Evolutionary conservation across 2,797 vertebrate genomes (phyloP), one percentile per base, ranked within the genome.

Genomic region (Podarcis siculus): DNA sequence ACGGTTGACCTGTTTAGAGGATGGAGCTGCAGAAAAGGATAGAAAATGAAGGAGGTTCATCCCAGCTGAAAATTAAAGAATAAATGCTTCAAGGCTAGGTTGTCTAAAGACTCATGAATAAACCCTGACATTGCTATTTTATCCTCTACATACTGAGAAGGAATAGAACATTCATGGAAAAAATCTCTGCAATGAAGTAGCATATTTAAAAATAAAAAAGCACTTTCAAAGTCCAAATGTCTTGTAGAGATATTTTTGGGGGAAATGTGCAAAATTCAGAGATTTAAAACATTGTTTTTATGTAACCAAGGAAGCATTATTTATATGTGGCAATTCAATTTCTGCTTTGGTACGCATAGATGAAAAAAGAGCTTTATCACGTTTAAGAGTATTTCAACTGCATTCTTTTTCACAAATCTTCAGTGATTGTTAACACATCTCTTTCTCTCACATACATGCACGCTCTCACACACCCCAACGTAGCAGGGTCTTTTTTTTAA

Each of bases 41-140:
- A 37, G 19, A 67, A 86, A 88, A 87, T 81, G 67, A 0, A 83
- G 37, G 32, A 76, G 35, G 39, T 10, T 67, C 4, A 8, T 78
- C 27, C 3, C 8, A 83, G 61, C 23, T 90, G 66, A 72, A 90
- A 8, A 45, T 42, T 45, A 82, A 72, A 72, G 79, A 82, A 86
- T 64, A 88, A 88, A 37, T 2, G 82, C 86, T 78, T 79, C 78
- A 87, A 83, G 71, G 81, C 4, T 61, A 77, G 1, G 45, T 79
- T 75, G 87, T 73, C 78, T 86, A 55, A 90, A 81, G 49, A 81
- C 23, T 91, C 86, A 73, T 58, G 35, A 25, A 92, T n/a, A 84
- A 73, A 89, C 30, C 13, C 8, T 80, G 42, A 80, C 10, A 15
- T 5, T 75, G 5, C 61, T 86, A 32, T 64, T 77, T 91, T 3